Evolutionary conservation across 2,888 invertebrate genomes (phyloP).

Genomic region (Agrilus cyanescens): DNA sequence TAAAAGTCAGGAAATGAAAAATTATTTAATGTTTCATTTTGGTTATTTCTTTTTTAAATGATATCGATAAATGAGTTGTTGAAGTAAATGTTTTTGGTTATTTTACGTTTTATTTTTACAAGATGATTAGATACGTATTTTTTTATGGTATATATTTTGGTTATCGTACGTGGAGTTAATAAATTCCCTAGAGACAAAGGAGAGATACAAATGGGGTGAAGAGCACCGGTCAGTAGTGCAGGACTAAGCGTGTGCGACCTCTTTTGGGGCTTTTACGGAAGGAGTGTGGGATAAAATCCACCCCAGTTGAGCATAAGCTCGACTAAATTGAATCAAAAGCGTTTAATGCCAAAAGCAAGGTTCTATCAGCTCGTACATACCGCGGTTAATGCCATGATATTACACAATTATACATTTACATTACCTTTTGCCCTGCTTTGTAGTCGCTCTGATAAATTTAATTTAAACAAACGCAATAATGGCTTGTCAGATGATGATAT

Average conservation of each 20-base stretch:
- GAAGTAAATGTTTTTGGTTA: too few species aligned
- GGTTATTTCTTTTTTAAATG: too few species aligned
- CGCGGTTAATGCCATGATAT: constrained; percentile 26
- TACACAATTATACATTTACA: constrained; percentile 25
- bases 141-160: too few species aligned
- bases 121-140: too few species aligned
- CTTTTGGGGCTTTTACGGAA: constrained; percentile 14
- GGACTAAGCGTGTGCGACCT: constrained; percentile 14
- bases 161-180: constrained; percentile 6
- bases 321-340: constrained; percentile 31
- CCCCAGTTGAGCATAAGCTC: constrained; percentile 28
- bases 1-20: too few species aligned
- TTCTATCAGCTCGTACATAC: constrained; percentile 22
- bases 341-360: constrained; percentile 28
- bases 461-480: too few species aligned
- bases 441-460: too few species aligned
- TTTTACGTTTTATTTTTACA: too few species aligned
- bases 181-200: constrained; percentile 14
- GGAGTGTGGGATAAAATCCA: constrained; percentile 16
- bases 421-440: constrained; percentile 10
- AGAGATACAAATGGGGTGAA: constrained; percentile 17
- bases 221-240: constrained; percentile 16
- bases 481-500: too few species aligned
- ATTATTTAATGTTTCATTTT: too few species aligned
- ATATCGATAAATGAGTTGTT: too few species aligned